phyloP scores from a whole-genome alignment of 1,140 invertebrate genomes.

The Schlechtendalia chinensis region DNA sequence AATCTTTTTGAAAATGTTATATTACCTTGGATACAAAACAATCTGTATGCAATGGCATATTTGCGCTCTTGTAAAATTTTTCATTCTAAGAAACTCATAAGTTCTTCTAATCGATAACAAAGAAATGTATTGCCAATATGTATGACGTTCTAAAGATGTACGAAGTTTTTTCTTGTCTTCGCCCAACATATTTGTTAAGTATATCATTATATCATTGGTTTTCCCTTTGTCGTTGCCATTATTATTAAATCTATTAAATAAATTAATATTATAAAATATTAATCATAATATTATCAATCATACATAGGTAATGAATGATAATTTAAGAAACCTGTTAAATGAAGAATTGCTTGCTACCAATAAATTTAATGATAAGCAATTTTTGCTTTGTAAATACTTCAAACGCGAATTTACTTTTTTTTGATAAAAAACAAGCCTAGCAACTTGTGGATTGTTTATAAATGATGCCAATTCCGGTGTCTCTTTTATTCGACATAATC shows the following conservation, averaged over 20 bases:
- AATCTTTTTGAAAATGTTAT: neutral
- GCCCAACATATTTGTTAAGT: neutral
- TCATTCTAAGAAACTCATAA: neutral
- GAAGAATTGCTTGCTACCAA: neutral
- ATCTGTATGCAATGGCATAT: neutral
- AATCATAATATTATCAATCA: neutral
- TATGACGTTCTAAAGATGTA: constrained; percentile 9
- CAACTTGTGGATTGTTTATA: constrained; percentile 22
- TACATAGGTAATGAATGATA: neutral
- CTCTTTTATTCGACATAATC: constrained; percentile 35
- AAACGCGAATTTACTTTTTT: constrained; percentile 30
- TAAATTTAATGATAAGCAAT: constrained; percentile 30
- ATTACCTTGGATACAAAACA: constrained; percentile 40
- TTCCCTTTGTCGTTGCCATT: constrained; percentile 8
- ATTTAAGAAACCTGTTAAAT: constrained; percentile 28
- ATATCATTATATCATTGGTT: constrained; percentile 26
- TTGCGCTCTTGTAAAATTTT: neutral
- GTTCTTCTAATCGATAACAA: constrained; percentile 29
- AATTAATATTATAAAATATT: neutral
- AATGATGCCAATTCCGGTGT: constrained; percentile 28
- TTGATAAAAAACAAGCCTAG: constrained; percentile 3
- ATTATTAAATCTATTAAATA: neutral
- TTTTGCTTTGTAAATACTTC: constrained; percentile 27
- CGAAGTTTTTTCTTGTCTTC: constrained; percentile 10
- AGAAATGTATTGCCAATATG: constrained; percentile 37